phyloP scores from a whole-genome alignment of 2,888 invertebrate species.

The Thereva nobilitata region DNA sequence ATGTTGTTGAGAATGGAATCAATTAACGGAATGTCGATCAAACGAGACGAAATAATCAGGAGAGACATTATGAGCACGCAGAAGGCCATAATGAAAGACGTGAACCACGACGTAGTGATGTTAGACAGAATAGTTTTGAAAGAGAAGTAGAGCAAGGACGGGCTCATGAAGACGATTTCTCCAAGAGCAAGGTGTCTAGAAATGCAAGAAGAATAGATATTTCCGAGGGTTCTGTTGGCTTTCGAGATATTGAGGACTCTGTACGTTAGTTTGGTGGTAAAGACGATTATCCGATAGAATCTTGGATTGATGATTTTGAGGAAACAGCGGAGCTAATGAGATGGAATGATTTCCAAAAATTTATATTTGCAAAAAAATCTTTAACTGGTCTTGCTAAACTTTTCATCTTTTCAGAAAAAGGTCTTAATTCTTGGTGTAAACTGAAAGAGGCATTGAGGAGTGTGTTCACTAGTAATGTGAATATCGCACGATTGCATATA shows the following conservation, averaged over 20 bases:
- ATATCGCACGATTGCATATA: neutral
- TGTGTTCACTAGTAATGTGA: neutral
- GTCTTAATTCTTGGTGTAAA: neutral
- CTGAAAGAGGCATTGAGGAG: neutral
- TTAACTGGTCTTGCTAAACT: neutral
- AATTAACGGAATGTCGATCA: too few relatives aligned
- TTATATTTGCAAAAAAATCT: constrained; percentile 18
- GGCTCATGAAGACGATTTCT: neutral
- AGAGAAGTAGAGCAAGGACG: neutral
- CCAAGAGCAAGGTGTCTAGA: neutral
- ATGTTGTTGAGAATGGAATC: too few relatives aligned
- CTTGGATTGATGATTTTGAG: constrained; percentile 3
- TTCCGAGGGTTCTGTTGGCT: neutral
- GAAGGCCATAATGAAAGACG: neutral
- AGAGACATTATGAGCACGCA: neutral
- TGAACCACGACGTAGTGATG: neutral
- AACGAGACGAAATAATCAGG: too few relatives aligned
- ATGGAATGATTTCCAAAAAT: constrained; percentile 10
- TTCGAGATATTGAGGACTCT: neutral
- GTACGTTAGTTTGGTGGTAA: too few relatives aligned
- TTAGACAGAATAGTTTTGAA: neutral
- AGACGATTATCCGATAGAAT: constrained; percentile 1
- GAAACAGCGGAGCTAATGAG: constrained; percentile 5
- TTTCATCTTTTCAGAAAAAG: neutral
- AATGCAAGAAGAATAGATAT: neutral